Percentiles rank a stretch among this genome's conserved stretches.
These are phyloP conservation scores for Neoitamus cyanurus DNA, from an alignment of 2,888 invertebrate genomes.

Conservation along the genomic window DNA sequence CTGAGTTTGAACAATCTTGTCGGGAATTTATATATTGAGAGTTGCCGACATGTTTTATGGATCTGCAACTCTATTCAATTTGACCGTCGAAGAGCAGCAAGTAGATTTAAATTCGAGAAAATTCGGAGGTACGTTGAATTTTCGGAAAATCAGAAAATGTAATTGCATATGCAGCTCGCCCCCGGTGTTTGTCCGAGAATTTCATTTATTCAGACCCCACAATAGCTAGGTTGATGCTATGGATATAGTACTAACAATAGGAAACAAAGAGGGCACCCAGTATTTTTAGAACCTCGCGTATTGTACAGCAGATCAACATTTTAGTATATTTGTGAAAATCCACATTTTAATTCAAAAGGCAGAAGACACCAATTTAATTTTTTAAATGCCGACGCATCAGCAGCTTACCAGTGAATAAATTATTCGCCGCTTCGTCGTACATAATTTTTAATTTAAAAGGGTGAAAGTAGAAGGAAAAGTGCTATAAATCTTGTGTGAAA, in stretches of 20 bases:
- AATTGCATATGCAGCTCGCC: neutral
- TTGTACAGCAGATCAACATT: neutral
- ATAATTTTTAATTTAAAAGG: neutral
- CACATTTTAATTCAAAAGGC: too few relatives aligned
- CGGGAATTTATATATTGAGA: constrained; percentile 32
- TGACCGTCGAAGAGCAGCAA: neutral
- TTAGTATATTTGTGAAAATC: neutral
- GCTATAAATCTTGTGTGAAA: neutral
- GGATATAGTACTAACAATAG: too few relatives aligned
- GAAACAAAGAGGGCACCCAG: too few relatives aligned
- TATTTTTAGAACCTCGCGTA: too few relatives aligned
- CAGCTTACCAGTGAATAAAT: neutral
- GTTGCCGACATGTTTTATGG: constrained; percentile 34
- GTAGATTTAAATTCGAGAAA: neutral
- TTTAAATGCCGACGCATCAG: neutral
- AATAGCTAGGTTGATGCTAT: too few relatives aligned
- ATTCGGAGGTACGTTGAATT: neutral
- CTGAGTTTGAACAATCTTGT: constrained; percentile 10
- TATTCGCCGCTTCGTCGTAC: neutral
- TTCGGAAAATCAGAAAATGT: neutral
- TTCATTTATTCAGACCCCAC: neutral
- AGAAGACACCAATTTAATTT: too few relatives aligned
- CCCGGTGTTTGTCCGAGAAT: neutral
- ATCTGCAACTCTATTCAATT: constrained; percentile 4
- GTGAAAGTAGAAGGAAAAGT: neutral